Evolutionary conservation across 2,888 invertebrate species (phyloP).

Genomic region (Patella pellucida): DNA sequence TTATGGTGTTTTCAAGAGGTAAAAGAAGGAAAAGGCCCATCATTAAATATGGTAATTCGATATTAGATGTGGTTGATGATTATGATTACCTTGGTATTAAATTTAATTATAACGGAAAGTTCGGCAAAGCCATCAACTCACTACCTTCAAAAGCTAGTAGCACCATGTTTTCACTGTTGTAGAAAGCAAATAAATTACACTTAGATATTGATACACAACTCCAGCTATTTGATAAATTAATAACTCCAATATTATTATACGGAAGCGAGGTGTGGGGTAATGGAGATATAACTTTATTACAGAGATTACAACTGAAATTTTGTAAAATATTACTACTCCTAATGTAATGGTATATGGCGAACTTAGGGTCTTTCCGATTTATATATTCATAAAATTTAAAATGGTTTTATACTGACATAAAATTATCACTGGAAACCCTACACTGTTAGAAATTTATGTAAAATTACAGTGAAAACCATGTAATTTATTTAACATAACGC

Average conservation of each 20-base stretch:
- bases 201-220: slow-evolving; percentile 9
- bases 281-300: slow-evolving; percentile 10
- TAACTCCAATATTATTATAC: slow-evolving; percentile 10
- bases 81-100: slow-evolving; percentile 15
- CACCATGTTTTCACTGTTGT: slow-evolving; percentile 15
- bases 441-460: no score
- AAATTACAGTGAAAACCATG: no score
- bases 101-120: slow-evolving; percentile 16
- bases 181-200: slow-evolving; percentile 13
- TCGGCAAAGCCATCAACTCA: slow-evolving; percentile 11
- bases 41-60: slow-evolving; percentile 4
- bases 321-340: neutral
- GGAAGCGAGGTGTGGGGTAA: slow-evolving; percentile 21
- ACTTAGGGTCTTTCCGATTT: neutral
- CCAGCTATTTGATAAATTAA: slow-evolving; percentile 16
- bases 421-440: neutral
- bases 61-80: neutral
- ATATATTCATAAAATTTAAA: neutral
- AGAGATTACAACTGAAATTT: slow-evolving; percentile 4
- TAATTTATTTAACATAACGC: no score
- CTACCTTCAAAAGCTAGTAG: slow-evolving; percentile 12
- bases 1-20: slow-evolving; percentile 25
- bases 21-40: slow-evolving; percentile 6
- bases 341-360: neutral
- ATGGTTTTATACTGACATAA: neutral